Evolutionary conservation across 1,140 invertebrate species (phyloP).

Genomic region (Ostrea edulis): DNA sequence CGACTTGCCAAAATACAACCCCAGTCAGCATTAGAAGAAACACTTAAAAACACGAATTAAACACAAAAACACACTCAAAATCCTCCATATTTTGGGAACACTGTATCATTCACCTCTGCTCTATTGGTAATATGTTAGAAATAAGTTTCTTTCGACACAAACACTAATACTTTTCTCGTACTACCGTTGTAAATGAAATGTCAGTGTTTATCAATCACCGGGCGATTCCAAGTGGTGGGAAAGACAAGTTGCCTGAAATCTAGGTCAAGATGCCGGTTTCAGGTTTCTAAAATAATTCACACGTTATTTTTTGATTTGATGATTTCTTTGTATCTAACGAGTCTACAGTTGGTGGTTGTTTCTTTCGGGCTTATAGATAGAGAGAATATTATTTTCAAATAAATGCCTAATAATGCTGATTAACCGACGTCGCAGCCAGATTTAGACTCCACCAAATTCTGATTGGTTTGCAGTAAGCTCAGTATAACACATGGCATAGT

Average conservation of each 20-base stretch:
- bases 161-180: slow-evolving; percentile 16
- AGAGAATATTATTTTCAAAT: background rate
- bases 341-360: background rate
- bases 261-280: slow-evolving; percentile 46
- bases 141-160: background rate
- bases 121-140: background rate
- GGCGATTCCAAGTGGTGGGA: slow-evolving; percentile 25
- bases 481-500: slow-evolving; percentile 34
- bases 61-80: background rate
- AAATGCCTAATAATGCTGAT: background rate
- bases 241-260: slow-evolving; percentile 1
- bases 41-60: background rate
- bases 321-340: background rate
- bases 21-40: background rate
- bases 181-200: slow-evolving; percentile 47
- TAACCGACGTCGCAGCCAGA: background rate
- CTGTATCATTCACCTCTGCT: background rate
- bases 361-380: background rate
- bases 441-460: slow-evolving; percentile 29
- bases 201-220: slow-evolving; percentile 50
- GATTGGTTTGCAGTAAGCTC: slow-evolving; percentile 31
- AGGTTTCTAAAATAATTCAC: background rate
- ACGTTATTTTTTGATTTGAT: background rate
- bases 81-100: background rate
- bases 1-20: slow-evolving; percentile 34